phyloP scores from a whole-genome alignment of 2,797 vertebrate genomes.

The Neosalanx taihuensis region DNA sequence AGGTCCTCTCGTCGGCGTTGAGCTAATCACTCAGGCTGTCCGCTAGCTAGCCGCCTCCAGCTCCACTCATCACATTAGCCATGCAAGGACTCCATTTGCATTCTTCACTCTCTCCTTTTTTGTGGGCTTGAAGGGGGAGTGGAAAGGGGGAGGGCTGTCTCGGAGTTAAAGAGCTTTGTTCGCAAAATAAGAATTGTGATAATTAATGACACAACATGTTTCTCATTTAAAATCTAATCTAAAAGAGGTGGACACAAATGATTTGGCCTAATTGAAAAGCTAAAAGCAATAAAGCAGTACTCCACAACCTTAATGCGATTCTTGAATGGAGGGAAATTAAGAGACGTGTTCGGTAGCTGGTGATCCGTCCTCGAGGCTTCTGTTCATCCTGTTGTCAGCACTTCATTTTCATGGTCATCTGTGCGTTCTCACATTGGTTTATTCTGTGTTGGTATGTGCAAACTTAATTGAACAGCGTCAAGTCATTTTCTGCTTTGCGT shows the following conservation, averaged over 20 bases:
- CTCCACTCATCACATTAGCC: slow-evolving; percentile 26
- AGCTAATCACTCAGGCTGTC: slow-evolving; percentile 50
- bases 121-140: slow-evolving; percentile 2
- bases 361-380: slow-evolving; percentile 3
- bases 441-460: too few relatives aligned
- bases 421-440: too few relatives aligned
- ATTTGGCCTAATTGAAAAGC: slow-evolving; percentile 70
- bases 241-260: slow-evolving; percentile 70
- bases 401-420: too few relatives aligned
- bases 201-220: slow-evolving; percentile 74
- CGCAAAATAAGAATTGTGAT: slow-evolving; percentile 65
- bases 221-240: slow-evolving; percentile 75
- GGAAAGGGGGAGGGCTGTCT: not conserved
- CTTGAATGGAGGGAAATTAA: slow-evolving; percentile 52
- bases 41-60: slow-evolving; percentile 24
- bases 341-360: slow-evolving; percentile 33
- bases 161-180: slow-evolving; percentile 49
- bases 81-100: slow-evolving; percentile 20
- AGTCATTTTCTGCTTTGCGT: too few relatives aligned
- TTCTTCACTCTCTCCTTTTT: not conserved
- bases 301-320: slow-evolving; percentile 58
- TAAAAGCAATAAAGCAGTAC: slow-evolving; percentile 63
- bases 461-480: too few relatives aligned
- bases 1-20: slow-evolving; percentile 24
- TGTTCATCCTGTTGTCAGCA: too few relatives aligned